Conservation (phyloP, 1,140 invertebrate species). For the Zaprionus davidi region DNA sequence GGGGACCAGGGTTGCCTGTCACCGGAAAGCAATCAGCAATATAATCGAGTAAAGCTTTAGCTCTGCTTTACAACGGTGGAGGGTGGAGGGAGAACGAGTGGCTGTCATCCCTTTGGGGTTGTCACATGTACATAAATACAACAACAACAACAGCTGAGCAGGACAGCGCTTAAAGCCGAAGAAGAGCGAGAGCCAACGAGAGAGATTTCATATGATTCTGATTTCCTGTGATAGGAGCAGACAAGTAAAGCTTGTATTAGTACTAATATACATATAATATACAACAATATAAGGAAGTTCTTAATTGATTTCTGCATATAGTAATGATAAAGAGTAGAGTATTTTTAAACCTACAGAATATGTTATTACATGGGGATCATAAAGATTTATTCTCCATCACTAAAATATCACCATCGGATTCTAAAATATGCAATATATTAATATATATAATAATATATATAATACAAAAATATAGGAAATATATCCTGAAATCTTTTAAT, state of each 20-base stretch:
- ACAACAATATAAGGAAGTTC: not conserved
- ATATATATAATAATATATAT: no score
- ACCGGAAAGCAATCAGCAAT: constrained; percentile 80
- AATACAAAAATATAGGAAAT: no score
- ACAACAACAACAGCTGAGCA: constrained; percentile 18
- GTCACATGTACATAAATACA: constrained; percentile 51
- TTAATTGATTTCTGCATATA: no score
- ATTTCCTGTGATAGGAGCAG: not conserved
- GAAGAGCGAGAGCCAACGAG: not conserved
- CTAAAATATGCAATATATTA: no score
- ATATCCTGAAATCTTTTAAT: no score
- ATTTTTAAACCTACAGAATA: no score
- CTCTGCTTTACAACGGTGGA: not conserved
- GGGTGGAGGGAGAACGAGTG: not conserved
- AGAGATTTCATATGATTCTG: constrained; percentile 5
- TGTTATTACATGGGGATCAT: no score
- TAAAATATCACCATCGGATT: no score
- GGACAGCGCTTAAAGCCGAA: constrained; percentile 26
- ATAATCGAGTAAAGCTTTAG: constrained; percentile 73
- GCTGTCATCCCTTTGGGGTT: constrained; percentile 51
- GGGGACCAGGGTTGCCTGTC: constrained; percentile 46
- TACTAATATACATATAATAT: not conserved
- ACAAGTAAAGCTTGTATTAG: not conserved
- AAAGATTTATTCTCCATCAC: no score
- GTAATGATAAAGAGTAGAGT: no score